Conservation (phyloP, 2,797 vertebrate species). For the Lophura swinhoii region DNA sequence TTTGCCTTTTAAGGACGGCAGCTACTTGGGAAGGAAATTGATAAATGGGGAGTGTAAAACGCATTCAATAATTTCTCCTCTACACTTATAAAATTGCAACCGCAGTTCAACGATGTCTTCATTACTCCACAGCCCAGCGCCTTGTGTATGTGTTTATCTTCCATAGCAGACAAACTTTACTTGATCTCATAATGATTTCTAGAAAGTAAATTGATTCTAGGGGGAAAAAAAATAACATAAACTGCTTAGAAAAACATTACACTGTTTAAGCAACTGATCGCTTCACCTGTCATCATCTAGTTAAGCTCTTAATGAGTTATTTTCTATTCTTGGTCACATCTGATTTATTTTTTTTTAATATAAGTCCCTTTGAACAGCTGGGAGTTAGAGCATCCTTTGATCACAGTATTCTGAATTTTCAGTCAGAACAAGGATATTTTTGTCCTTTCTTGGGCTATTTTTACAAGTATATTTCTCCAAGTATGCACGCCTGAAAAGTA, state of each 20-base stretch:
- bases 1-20: conserved; percentile 32
- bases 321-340: conserved; percentile 96
- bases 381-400: conserved; percentile 95
- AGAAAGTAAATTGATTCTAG: conserved; percentile 70
- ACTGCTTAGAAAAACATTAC: conserved; percentile 81
- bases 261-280: conserved; percentile 80
- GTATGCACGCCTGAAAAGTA: background rate
- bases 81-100: conserved; percentile 30
- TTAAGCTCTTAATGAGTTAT: conserved; percentile 95
- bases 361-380: conserved; percentile 96
- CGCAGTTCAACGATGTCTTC: conserved; percentile 61
- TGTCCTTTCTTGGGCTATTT: conserved; percentile 77
- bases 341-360: conserved; percentile 89
- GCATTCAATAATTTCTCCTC: conserved; percentile 48
- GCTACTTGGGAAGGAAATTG: conserved; percentile 46
- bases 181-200: conserved; percentile 57
- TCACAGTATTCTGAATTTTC: conserved; percentile 94
- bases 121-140: conserved; percentile 48
- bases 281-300: conserved; percentile 91
- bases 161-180: conserved; percentile 55
- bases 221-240: conserved; percentile 69
- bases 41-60: conserved; percentile 24
- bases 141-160: conserved; percentile 31
- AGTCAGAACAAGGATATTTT: conserved; percentile 86
- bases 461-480: conserved; percentile 75